Evolutionary conservation across 2,888 invertebrate genomes (phyloP).

Genomic region (Tanaodytes sp.): DNA sequence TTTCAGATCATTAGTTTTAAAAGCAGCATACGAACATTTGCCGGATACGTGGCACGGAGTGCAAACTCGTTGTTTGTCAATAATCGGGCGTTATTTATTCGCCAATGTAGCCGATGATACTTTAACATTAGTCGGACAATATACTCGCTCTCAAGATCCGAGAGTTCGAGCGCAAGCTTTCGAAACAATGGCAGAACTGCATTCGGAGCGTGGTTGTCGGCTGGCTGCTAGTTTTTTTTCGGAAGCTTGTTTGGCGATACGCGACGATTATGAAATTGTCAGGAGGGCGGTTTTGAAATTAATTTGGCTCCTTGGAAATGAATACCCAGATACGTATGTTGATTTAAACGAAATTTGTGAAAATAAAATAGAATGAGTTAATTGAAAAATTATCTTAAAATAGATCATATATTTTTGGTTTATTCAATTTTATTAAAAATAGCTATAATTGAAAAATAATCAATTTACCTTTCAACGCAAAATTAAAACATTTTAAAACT

Average conservation of each 20-base stretch:
- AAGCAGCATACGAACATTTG: conserved; percentile 80
- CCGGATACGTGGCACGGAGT: conserved; percentile 86
- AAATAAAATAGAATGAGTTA: too few relatives aligned
- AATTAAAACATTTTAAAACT: too few relatives aligned
- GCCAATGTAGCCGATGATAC: conserved; percentile 76
- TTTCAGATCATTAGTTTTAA: conserved; percentile 63
- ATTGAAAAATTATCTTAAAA: too few relatives aligned
- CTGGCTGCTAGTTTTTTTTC: conserved; percentile 81
- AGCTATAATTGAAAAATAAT: too few relatives aligned
- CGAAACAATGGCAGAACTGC: conserved; percentile 86
- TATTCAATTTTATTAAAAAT: too few relatives aligned
- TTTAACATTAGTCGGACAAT: conserved; percentile 82
- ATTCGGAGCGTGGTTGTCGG: conserved; percentile 83
- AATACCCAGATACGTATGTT: conserved; percentile 92
- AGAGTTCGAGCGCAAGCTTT: conserved; percentile 92
- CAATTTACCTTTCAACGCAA: too few relatives aligned
- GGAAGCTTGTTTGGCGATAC: conserved; percentile 83
- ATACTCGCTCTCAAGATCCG: conserved; percentile 90
- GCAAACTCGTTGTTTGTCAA: conserved; percentile 84
- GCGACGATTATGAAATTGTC: conserved; percentile 95
- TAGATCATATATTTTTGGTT: too few relatives aligned
- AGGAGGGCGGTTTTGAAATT: conserved; percentile 88
- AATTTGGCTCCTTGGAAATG: conserved; percentile 88
- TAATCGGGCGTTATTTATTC: conserved; percentile 83
- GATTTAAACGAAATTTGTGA: too few relatives aligned